These are phyloP conservation scores for Phaedon cochleariae DNA, from an alignment of 2,888 invertebrate species.

Conservation along the genomic window DNA sequence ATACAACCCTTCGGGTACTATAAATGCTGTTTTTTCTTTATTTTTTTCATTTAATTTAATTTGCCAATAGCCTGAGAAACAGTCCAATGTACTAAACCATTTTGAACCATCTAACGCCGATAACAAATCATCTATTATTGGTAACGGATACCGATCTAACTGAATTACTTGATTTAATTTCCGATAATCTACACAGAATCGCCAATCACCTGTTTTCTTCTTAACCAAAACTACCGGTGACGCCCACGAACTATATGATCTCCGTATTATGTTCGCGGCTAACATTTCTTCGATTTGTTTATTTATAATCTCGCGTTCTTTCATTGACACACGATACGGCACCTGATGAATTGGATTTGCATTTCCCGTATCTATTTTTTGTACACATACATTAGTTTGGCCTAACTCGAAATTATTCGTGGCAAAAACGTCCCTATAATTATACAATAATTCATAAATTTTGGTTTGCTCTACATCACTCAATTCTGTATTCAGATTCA, in stretches of 20 bases:
- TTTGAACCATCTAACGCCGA: neutral
- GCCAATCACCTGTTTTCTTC: neutral
- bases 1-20: neutral
- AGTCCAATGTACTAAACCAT: neutral
- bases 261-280: neutral
- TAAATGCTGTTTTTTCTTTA: neutral
- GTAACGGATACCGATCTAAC: neutral
- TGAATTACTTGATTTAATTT: conserved; percentile 1
- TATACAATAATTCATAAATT: too few relatives aligned
- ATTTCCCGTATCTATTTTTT: neutral
- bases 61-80: conserved; percentile 2
- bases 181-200: too few relatives aligned
- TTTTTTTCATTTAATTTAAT: neutral
- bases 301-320: neutral
- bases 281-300: conserved; percentile 1
- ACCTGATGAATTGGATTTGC: neutral
- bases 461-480: too few relatives aligned
- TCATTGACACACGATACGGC: neutral
- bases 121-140: neutral
- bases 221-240: neutral
- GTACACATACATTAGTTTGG: neutral
- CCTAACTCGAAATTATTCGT: neutral
- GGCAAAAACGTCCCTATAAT: neutral
- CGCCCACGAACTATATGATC: neutral
- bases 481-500: too few relatives aligned